Conservation (phyloP, 2,888 invertebrate species). For the Drosophila borborema region DNA sequence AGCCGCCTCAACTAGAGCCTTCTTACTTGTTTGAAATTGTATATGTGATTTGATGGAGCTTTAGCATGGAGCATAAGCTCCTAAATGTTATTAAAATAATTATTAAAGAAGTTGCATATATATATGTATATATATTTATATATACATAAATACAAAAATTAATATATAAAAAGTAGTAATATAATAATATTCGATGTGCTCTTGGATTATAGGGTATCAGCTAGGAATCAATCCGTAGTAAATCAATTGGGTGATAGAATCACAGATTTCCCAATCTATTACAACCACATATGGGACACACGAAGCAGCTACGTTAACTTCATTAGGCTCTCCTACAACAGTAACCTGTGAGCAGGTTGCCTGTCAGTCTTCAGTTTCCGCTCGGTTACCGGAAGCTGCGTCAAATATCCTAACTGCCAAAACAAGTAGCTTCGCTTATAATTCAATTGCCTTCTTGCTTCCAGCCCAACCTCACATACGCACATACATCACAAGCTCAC, state of each 20-base stretch:
- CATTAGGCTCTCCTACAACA: slow-evolving; percentile 31
- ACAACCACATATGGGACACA: neutral
- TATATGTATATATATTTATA: no score
- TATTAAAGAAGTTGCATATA: no score
- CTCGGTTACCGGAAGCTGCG: slow-evolving; percentile 55
- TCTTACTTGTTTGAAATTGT: no score
- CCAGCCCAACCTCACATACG: slow-evolving; percentile 14
- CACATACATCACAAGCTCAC: slow-evolving; percentile 11
- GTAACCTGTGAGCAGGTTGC: slow-evolving; percentile 32
- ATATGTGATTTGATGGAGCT: no score
- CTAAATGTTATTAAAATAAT: no score
- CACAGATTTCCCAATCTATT: neutral
- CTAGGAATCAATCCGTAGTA: neutral
- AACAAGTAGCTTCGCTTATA: slow-evolving; percentile 42
- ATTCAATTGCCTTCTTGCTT: slow-evolving; percentile 47
- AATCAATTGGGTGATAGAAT: slow-evolving; percentile 5
- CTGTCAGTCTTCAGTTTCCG: slow-evolving; percentile 55
- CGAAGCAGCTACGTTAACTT: slow-evolving; percentile 42
- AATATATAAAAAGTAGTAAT: no score
- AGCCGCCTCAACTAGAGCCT: no score
- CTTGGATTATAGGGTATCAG: neutral
- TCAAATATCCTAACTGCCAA: slow-evolving; percentile 65
- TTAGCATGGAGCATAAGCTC: no score
- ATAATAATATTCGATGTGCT: no score
- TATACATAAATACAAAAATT: no score